phyloP scores from a whole-genome alignment of 1,140 invertebrate species.

The Micrasema longulum region DNA sequence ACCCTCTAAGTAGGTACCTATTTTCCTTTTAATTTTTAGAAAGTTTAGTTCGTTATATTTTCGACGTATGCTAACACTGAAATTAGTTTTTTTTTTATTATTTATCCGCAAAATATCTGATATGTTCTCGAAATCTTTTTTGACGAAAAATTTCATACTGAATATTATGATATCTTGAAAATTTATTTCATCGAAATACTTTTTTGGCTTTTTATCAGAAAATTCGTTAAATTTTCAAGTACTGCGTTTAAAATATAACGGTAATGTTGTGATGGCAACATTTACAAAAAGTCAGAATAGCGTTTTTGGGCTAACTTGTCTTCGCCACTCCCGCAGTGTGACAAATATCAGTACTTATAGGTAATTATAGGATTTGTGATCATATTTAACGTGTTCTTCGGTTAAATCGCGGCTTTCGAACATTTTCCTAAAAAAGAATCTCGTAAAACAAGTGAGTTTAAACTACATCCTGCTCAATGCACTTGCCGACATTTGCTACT shows the following conservation, averaged over 20 bases:
- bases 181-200: no score
- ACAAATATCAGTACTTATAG: slow-evolving; percentile 40
- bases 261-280: slow-evolving; percentile 37
- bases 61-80: no score
- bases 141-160: no score
- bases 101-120: no score
- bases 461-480: slow-evolving; percentile 17
- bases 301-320: slow-evolving; percentile 45
- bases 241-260: slow-evolving; percentile 30
- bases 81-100: no score
- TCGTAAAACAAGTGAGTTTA: neutral
- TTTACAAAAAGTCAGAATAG: slow-evolving; percentile 46
- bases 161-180: no score
- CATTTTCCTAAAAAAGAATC: slow-evolving; percentile 2
- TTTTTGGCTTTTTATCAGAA: no score
- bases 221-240: neutral
- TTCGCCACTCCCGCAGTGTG: slow-evolving; percentile 47
- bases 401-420: neutral
- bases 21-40: no score
- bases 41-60: no score
- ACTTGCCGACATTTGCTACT: slow-evolving; percentile 40
- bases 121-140: no score
- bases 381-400: slow-evolving; percentile 27
- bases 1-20: no score
- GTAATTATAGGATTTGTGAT: slow-evolving; percentile 37